Base-by-base conservation (phyloP, 2,797 vertebrate genomes). In the Bovichtus variegatus region DNA sequence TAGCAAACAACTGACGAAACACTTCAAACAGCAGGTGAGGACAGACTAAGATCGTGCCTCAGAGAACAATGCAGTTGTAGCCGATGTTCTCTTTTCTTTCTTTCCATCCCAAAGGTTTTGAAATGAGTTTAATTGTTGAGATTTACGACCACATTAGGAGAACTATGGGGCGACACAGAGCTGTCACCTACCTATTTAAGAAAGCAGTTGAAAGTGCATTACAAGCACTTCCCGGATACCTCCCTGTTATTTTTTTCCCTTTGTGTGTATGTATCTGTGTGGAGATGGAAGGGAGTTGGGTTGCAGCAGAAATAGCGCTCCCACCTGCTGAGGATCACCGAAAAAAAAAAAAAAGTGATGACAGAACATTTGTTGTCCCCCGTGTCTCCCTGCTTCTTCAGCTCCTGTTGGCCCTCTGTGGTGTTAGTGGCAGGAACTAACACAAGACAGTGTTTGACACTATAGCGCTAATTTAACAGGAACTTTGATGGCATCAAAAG, bases 241-340 rank as follows among this genome's bases (percentile, higher is more conserved):
- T 62, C 47, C 34, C 74, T 72, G 5, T 53, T 34, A 51, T 71
- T 73, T 83, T 61, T n/a, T 4, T 54, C n/a, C n/a, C 25, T 81
- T 23, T 54, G 9, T 47, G 59, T 57, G 38, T 29, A 16, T 83
- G 70, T 75, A 75, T 74, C 43, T 85, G 64, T 70, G 73, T 66
- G 80, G 72, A 76, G 67, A 70, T 63, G 74, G 61, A 34, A 31
- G 55, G 80, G 91, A 76, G 90, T 94, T 84, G 82, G 80, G 89
- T 94, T 94, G 85, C 91, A 87, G 85, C 94, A 91, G 85, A 90
- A 95, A 95, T 95, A 95, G 93, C 79, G n/a, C 74, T 79, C 60
- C 87, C 95, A 95, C 93, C 95, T 95, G 95, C 92, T 92, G 70
- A 84, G 93, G 92, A 94, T 93, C 83, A 91, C 69, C 76, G 65